These are phyloP conservation scores for Ctenopoma multispine DNA, from an alignment of 2,797 vertebrate species.

Conservation along the genomic window DNA sequence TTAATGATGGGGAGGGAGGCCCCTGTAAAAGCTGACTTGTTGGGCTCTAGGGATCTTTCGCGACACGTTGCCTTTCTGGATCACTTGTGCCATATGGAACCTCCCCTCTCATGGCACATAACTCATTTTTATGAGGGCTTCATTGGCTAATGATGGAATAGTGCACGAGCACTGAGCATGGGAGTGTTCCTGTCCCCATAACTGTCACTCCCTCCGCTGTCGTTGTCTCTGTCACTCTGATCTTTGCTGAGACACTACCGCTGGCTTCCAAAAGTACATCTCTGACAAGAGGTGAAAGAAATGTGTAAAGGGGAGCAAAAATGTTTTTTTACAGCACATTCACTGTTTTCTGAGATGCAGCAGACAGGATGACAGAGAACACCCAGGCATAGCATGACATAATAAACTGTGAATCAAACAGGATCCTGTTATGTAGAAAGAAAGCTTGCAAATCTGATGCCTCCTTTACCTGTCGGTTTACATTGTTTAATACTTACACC, in stretches of 20 bases:
- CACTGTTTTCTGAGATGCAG: slow-evolving; percentile 48
- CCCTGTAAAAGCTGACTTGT: slow-evolving; percentile 82
- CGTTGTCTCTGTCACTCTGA: slow-evolving; percentile 60
- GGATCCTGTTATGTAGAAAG: slow-evolving; percentile 20
- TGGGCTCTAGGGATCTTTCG: slow-evolving; percentile 81
- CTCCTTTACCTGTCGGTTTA: slow-evolving; percentile 49
- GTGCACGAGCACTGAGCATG: slow-evolving; percentile 73
- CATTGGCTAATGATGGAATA: slow-evolving; percentile 84
- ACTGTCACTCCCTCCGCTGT: slow-evolving; percentile 73
- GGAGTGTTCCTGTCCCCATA: slow-evolving; percentile 68
- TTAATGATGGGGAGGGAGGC: slow-evolving; percentile 81
- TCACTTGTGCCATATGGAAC: slow-evolving; percentile 86
- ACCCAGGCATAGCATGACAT: slow-evolving; percentile 53
- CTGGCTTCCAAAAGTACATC: slow-evolving; percentile 45
- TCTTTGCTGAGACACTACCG: slow-evolving; percentile 49
- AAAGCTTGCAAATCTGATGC: slow-evolving; percentile 46
- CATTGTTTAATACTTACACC: slow-evolving; percentile 23
- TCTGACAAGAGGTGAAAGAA: slow-evolving; percentile 52
- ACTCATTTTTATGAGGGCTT: slow-evolving; percentile 84
- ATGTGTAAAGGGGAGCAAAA: slow-evolving; percentile 25
- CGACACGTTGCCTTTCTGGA: slow-evolving; percentile 83
- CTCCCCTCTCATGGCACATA: slow-evolving; percentile 81
- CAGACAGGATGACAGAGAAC: slow-evolving; percentile 61
- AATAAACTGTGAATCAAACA: slow-evolving; percentile 54
- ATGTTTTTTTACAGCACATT: slow-evolving; percentile 19